Evolutionary conservation across 2,797 vertebrate species (phyloP).

Genomic region (Brachymystax lenok): DNA sequence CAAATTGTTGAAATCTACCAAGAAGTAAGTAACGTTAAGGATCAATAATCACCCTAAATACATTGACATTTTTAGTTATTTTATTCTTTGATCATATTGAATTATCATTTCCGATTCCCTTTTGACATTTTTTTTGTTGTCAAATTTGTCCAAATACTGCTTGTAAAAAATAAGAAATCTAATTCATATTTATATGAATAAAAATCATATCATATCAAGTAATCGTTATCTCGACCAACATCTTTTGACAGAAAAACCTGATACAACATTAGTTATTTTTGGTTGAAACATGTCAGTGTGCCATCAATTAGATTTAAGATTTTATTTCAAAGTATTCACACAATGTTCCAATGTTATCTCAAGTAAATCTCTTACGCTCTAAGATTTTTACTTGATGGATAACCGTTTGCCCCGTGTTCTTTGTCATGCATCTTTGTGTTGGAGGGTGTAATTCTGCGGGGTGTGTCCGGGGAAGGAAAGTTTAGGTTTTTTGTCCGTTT

Average conservation of each 20-base stretch:
- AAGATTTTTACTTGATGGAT: not conserved
- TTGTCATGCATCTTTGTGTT: constrained; percentile 9
- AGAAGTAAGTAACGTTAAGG: not conserved
- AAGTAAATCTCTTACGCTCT: not conserved
- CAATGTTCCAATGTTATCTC: not conserved
- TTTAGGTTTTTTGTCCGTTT: constrained; percentile 65
- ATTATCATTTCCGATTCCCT: no score
- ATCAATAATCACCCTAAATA: not conserved
- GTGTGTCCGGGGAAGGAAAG: constrained; percentile 69
- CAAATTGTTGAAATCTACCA: not conserved
- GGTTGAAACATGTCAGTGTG: not conserved
- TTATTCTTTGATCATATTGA: no score
- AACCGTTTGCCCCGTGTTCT: not conserved
- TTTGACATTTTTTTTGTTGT: no score
- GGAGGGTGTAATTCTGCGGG: constrained; percentile 15
- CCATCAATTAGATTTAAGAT: not conserved
- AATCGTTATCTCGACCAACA: not conserved
- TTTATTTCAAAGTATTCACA: not conserved
- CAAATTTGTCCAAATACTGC: not conserved
- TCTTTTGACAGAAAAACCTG: not conserved
- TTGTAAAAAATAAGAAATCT: not conserved
- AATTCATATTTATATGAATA: not conserved
- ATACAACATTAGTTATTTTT: not conserved
- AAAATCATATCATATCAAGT: not conserved
- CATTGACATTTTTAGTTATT: no score